Percentiles rank a stretch among this genome's conserved stretches.
Evolutionary conservation across 2,888 invertebrate species (phyloP).

Genomic region (Lysandra bellargus): DNA sequence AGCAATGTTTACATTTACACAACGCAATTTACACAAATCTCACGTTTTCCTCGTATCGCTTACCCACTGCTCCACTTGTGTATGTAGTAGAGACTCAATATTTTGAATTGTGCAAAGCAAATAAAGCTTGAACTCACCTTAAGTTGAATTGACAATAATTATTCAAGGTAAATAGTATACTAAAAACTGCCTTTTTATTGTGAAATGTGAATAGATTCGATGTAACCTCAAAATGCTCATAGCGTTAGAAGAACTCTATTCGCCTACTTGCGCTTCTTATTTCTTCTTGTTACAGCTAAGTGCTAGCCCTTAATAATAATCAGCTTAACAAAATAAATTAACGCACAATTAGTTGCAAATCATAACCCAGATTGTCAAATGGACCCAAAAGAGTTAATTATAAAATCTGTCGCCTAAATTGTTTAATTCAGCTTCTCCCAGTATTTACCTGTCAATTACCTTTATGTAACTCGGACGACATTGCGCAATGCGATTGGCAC

Average conservation of each 20-base stretch:
- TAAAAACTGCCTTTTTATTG: too few relatives aligned
- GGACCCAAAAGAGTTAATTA: not conserved
- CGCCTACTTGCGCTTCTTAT: too few relatives aligned
- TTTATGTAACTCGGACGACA: slow-evolving; percentile 9
- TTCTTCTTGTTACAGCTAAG: too few relatives aligned
- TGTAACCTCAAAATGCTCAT: too few relatives aligned
- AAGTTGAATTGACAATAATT: too few relatives aligned
- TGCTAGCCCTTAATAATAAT: too few relatives aligned
- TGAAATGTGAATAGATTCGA: too few relatives aligned
- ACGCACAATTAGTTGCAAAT: not conserved
- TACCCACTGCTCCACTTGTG: not conserved
- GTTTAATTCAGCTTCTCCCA: not conserved
- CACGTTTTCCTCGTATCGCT: slow-evolving; percentile 11
- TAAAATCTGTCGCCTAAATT: not conserved
- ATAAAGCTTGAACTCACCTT: not conserved
- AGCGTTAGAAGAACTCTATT: too few relatives aligned
- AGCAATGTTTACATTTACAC: slow-evolving; percentile 16
- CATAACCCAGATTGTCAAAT: not conserved
- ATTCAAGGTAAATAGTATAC: too few relatives aligned
- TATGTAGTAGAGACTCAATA: not conserved
- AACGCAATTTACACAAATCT: not conserved
- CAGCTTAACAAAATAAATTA: not conserved
- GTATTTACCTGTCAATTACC: slow-evolving; percentile 4
- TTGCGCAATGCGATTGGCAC: slow-evolving; percentile 32
- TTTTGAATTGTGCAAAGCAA: not conserved